Conservation (phyloP, 2,113 vertebrate species). For the Etheostoma spectabile region DNA sequence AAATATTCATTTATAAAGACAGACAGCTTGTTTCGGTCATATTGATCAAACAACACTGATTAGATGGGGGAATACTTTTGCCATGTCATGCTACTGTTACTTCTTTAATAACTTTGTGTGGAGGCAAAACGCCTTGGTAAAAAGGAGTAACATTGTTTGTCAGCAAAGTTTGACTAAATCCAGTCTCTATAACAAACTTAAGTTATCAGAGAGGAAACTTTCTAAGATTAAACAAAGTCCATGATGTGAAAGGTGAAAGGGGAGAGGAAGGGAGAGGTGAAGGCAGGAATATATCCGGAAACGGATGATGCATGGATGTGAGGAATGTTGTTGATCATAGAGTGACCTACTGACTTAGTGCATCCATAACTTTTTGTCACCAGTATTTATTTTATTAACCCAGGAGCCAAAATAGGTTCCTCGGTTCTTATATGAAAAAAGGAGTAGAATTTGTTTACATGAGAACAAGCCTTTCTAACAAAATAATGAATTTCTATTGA, state of each 20-base stretch:
- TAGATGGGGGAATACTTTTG: not conserved
- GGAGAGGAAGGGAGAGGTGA: conserved; percentile 57
- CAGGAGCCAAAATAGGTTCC: not conserved
- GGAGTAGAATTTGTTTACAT: not conserved
- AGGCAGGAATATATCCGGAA: conserved; percentile 36
- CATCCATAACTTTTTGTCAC: not conserved
- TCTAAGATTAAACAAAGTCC: conserved; percentile 18
- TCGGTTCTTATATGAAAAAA: not conserved
- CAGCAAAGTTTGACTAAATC: not conserved
- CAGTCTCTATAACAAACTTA: not conserved
- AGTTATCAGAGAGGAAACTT: not conserved
- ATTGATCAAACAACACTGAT: not conserved
- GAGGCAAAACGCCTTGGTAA: not conserved
- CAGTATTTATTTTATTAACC: not conserved
- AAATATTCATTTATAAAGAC: not conserved
- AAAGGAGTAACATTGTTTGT: not conserved
- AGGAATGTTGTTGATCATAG: conserved; percentile 47
- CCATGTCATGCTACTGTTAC: not conserved
- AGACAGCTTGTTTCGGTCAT: not conserved
- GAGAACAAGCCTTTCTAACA: not conserved
- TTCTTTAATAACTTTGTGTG: not conserved
- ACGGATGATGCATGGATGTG: conserved; percentile 46
- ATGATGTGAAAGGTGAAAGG: conserved; percentile 44
- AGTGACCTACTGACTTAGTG: conserved; percentile 7
- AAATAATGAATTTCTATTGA: too few relatives aligned